Conservation (phyloP, 2,797 vertebrate genomes). For the Pterois miles region DNA sequence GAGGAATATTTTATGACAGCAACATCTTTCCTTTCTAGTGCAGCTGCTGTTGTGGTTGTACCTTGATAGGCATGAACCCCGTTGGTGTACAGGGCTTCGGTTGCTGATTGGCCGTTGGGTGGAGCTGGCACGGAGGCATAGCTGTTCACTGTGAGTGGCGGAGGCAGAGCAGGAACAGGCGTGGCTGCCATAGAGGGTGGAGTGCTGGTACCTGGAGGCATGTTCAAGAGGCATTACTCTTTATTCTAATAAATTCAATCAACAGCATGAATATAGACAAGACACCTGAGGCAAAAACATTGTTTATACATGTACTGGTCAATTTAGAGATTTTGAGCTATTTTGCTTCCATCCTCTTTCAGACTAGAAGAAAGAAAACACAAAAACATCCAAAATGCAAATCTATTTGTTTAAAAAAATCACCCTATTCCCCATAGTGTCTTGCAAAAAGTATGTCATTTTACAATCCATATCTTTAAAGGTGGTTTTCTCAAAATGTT, state of each 20-base stretch:
- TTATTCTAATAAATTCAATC: neutral
- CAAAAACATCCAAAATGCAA: no score
- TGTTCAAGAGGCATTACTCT: neutral
- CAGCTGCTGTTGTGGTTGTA: constrained; percentile 50
- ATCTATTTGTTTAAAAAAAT: no score
- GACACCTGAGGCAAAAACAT: no score
- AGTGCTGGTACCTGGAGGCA: constrained; percentile 90
- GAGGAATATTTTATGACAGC: neutral
- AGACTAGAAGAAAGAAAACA: no score
- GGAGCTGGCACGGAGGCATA: constrained; percentile 90
- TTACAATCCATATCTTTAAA: no score
- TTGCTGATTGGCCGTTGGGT: constrained; percentile 88
- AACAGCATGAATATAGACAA: neutral
- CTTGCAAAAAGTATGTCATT: no score
- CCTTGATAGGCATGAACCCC: constrained; percentile 95
- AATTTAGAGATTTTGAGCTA: no score
- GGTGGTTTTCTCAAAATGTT: no score
- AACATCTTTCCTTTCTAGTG: neutral
- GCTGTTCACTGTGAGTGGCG: constrained; percentile 89
- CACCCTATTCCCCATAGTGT: no score
- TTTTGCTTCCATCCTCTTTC: no score
- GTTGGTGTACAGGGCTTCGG: constrained; percentile 92
- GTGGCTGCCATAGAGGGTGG: constrained; percentile 92
- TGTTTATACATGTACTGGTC: fast-evolving
- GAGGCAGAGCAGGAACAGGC: constrained; percentile 89